Conservation (phyloP, 1,140 invertebrate species). For the Yoshiicerus persimilis region DNA sequence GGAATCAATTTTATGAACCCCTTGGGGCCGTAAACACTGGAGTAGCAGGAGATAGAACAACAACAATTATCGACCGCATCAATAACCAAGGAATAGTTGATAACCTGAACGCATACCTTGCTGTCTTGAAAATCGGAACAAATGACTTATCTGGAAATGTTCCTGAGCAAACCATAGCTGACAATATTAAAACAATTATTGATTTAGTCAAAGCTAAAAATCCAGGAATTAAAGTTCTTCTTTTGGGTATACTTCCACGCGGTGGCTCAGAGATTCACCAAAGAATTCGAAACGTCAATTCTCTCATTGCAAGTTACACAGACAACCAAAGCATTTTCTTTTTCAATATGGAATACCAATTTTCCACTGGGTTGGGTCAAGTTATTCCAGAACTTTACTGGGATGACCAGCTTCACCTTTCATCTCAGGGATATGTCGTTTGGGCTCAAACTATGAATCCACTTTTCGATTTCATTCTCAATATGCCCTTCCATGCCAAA, state of each 20-base stretch:
- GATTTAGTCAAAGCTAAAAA: background rate
- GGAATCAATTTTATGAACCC: background rate
- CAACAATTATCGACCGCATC: constrained; percentile 7
- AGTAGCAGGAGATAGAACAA: background rate
- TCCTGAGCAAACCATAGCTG: background rate
- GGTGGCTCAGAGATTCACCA: background rate
- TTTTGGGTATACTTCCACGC: constrained; percentile 18
- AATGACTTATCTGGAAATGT: background rate
- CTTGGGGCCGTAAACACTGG: constrained; percentile 29
- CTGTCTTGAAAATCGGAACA: constrained; percentile 34
- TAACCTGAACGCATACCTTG: background rate
- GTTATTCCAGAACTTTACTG: background rate
- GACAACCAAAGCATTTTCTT: background rate
- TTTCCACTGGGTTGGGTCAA: background rate
- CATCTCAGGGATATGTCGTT: background rate
- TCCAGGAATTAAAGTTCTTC: constrained; percentile 21
- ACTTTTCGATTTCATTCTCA: background rate
- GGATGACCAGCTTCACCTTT: background rate
- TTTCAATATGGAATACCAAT: background rate
- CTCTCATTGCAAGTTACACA: background rate
- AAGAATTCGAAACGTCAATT: constrained; percentile 21
- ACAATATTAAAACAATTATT: background rate
- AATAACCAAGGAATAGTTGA: constrained; percentile 1
- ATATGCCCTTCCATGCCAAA: background rate
- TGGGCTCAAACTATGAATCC: constrained; percentile 33